Evolutionary conservation across 1,140 invertebrate species (phyloP), one percentile per base, ranked within the genome.

Genomic region (Drosophila sechellia): DNA sequence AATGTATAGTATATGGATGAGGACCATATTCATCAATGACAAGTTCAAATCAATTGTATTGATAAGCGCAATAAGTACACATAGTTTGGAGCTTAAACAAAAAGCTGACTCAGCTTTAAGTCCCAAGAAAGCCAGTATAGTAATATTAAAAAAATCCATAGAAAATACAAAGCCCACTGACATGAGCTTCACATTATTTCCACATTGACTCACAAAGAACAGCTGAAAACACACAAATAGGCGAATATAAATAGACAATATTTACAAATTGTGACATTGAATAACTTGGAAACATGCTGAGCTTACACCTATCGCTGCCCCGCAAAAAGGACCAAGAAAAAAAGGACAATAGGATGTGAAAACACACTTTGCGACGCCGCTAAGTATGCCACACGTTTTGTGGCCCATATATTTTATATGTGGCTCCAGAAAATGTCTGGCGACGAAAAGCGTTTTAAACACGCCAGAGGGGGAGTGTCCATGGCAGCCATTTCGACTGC

Each of bases 381-480:
- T 54, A 78, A 80, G 77, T 80, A 70, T 71, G 71, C 56, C 54
- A 57, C 64, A 71, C 58, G 49, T 65, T 76, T 76, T 71, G 61
- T 57, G 54, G 45, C 54, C 68, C 77, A 80, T 81, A 77, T 73
- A 70, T 77, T 70, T 80, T 73, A 71, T 79, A 55, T 85, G 65
- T 63, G 46, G 31, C 31, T 59, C 15, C 60, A 64, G 59, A 50
- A 73, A 54, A 60, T 76, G 55, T 59, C 49, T 57, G 57, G 45
- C 61, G 57, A 17, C 45, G 34, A 49, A 73, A 73, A 63, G 17
- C 71, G 69, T 42, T 74, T 74, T 68, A 68, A 74, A 64, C 56
- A 73, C 70, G 55, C 59, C 71, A 43, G 69, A 74, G 69, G 69
- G 63, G 69, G 37, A 50, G 69, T 74, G 71, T 73, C 71, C 69